Evolutionary conservation across 2,797 vertebrate genomes (phyloP), one percentile per base, ranked within the genome.

Genomic region (Pogonophryne albipinna): DNA sequence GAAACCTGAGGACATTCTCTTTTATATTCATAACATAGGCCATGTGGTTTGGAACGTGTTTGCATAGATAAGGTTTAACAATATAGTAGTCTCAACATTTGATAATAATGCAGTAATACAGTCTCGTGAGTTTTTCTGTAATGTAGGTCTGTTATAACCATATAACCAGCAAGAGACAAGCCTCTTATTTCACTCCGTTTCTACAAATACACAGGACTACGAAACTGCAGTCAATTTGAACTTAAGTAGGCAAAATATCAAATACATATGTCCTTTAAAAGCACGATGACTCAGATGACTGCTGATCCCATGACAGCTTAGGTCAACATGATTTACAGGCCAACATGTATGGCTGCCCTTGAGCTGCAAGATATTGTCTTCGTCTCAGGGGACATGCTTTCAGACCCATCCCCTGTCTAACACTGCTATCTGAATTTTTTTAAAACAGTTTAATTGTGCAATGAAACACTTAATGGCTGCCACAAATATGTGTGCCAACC

Each of bases 311-410:
- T 84, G 89, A 88, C 87, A 87, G 85, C 76, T 83, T 74, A 83
- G 85, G 86, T 84, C 84, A 84, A 70, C 72, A 64, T 89, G 86
- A 93, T 91, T 90, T 92, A 92, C 89, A 84, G 85, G 81, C 69
- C 74, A 87, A 79, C 87, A 87, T 83, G 57, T 79, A 91, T 83
- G 80, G 60, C 65, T 85, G 88, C 79, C 88, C 86, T 91, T 90
- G 85, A 85, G 71, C 51, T 67, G 65, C 63, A 49, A 34, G 38
- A 82, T 70, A 67, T 77, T 77, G 67, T 72, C 49, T 63, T 80
- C 59, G 12, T 67, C 68, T 64, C 59, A 70, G 47, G 76, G 62
- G n/a, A 78, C 57, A 71, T 60, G 66, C 53, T 79, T 79, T 52
- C 56, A 62, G 60, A 74, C 23, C 58, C 38, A 49, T 70, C 60